Base-by-base conservation (phyloP, 2,797 vertebrate genomes). In the Chiroxiphia lanceolata region DNA sequence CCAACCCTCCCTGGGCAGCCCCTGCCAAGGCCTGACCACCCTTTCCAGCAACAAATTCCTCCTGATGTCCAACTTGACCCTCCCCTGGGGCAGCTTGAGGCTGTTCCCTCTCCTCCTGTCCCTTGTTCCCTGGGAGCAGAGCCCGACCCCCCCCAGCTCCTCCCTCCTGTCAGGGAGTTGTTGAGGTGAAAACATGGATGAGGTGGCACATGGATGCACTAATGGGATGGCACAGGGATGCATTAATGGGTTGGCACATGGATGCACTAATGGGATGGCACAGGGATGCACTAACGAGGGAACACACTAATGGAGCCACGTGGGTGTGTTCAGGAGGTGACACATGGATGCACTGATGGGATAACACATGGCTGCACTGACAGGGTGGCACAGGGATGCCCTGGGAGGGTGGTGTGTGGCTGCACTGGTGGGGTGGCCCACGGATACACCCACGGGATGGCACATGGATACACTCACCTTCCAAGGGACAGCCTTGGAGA, bases 361-460 rank as follows among this genome's bases (percentile, higher is more conserved):
- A 27, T 45, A 4, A 19, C 5, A 33, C 13, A 8, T 0, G 22
- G 22, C 51, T 40, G 4, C 4, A 8, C 3, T 17, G 5, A 29
- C 1, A 2, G 11, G 19, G 21, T 33, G 38, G 12, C 48, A 20
- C 12, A 4, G 0, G 36, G 42, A 5, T 26, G 15, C 2, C 40
- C 40, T 40, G 40, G 40, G 31, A 54, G 31, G 27, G 29, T 53
- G 51, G 9, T 11, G 10, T 13, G 6, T 1, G 50, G 50, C 10
- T 50, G 19, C 0, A 21, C 2, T 7, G 0, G 5, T 0, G 7
- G 12, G 21, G 11, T 9, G 5, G 16, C 6, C 15, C 36, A 15
- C 1, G 53, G 79, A 22, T 27, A 2, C 2, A 6, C 1, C 1
- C 4, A 20, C 0, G 7, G 47, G 25, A 38, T 59, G 29, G 15